These are phyloP conservation scores for Hoplostethus atlanticus DNA, from an alignment of 2,797 vertebrate genomes.

Conservation along the genomic window DNA sequence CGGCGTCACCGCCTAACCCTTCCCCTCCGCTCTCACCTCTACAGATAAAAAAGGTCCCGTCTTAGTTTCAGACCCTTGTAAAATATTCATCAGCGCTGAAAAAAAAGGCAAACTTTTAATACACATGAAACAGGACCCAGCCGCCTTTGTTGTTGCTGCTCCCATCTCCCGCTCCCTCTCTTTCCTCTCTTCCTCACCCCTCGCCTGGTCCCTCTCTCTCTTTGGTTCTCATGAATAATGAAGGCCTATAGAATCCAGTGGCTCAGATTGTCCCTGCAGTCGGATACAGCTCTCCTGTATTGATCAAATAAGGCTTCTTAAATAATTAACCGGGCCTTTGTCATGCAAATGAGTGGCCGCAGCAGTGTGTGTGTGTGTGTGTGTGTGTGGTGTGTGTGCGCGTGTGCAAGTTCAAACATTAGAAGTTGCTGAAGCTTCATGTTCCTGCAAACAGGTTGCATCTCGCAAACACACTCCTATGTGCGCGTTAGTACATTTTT, in stretches of 20 bases:
- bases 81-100: slow-evolving; percentile 84
- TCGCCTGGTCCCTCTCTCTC: slow-evolving; percentile 54
- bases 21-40: slow-evolving; percentile 69
- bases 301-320: slow-evolving; percentile 86
- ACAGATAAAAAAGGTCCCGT: slow-evolving; percentile 69
- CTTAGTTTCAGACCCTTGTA: slow-evolving; percentile 79
- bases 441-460: slow-evolving; percentile 46
- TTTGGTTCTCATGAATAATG: slow-evolving; percentile 83
- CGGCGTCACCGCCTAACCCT: slow-evolving; percentile 64
- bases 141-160: slow-evolving; percentile 75
- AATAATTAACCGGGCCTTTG: slow-evolving; percentile 88
- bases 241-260: slow-evolving; percentile 78
- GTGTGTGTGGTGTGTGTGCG: slow-evolving; percentile 35
- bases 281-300: slow-evolving; percentile 84
- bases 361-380: slow-evolving; percentile 33
- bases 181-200: slow-evolving; percentile 51
- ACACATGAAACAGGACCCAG: slow-evolving; percentile 80
- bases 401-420: slow-evolving; percentile 37
- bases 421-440: slow-evolving; percentile 56
- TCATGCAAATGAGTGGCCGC: slow-evolving; percentile 84
- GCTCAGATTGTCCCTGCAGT: slow-evolving; percentile 84
- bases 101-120: slow-evolving; percentile 82
- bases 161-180: slow-evolving; percentile 69
- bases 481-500: slow-evolving; percentile 4
- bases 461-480: slow-evolving; percentile 18